Conservation (phyloP, 2,113 vertebrate species). For the Crotalus helleri region DNA sequence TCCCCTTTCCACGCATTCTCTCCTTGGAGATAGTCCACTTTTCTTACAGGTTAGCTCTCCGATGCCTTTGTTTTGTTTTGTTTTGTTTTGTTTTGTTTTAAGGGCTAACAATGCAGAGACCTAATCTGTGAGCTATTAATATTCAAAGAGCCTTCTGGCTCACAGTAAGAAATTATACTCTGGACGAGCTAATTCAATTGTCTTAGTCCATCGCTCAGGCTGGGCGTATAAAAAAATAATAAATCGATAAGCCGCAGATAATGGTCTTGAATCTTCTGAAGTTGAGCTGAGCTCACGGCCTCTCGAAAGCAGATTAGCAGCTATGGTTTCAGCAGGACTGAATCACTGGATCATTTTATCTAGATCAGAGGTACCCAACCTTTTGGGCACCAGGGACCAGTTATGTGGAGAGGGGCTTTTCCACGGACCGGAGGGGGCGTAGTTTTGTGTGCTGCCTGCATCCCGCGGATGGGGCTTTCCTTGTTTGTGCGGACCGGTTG, state of each 20-base stretch:
- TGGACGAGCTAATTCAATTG: constrained; percentile 13
- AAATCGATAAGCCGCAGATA: not conserved
- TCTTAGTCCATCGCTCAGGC: not conserved
- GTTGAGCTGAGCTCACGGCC: not conserved
- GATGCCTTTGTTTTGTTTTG: not conserved
- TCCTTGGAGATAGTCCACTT: not conserved
- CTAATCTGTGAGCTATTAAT: not conserved
- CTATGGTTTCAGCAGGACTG: not conserved
- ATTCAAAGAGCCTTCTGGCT: not conserved
- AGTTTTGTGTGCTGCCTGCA: no score
- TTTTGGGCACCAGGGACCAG: no score
- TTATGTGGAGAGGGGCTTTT: no score
- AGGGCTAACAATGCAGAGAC: not conserved
- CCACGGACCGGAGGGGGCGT: no score
- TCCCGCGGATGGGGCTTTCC: no score
- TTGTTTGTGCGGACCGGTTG: no score
- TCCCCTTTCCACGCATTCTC: not conserved
- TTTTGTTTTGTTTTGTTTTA: no score
- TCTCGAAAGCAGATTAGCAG: not conserved
- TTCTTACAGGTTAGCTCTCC: not conserved
- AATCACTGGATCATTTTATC: not conserved
- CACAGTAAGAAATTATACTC: constrained; percentile 9
- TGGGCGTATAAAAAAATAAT: not conserved
- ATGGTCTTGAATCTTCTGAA: not conserved
- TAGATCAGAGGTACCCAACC: no score